Evolutionary conservation across 2,797 vertebrate genomes (phyloP).

Genomic region (Coracias cyanogaster): DNA sequence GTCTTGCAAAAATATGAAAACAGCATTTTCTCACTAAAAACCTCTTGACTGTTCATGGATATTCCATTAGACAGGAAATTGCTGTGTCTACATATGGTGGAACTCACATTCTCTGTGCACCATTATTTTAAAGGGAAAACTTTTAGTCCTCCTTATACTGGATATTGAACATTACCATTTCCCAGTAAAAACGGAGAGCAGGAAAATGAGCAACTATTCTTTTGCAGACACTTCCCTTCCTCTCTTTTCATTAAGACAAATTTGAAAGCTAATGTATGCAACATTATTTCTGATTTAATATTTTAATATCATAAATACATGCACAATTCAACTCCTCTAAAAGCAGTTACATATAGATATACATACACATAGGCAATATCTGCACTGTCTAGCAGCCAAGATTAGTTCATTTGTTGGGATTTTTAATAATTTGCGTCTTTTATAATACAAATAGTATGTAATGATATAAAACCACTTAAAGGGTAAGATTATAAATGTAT

Average conservation of each 20-base stretch:
- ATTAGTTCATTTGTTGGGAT: neutral
- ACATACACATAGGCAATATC: neutral
- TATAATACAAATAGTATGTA: neutral
- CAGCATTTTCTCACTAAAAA: neutral
- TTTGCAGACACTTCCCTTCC: neutral
- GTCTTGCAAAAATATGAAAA: neutral
- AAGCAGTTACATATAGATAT: neutral
- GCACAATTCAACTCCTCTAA: neutral
- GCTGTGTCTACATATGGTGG: neutral
- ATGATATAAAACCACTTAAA: constrained; percentile 46
- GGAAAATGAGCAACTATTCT: neutral
- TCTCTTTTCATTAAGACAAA: neutral
- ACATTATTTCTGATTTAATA: neutral
- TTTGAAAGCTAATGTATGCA: neutral
- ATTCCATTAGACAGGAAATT: neutral
- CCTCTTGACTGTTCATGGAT: neutral
- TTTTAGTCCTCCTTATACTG: neutral
- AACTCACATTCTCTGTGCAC: neutral
- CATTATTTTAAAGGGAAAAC: neutral
- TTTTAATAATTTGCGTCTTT: constrained; percentile 30
- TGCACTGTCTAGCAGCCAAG: neutral
- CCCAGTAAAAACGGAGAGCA: neutral
- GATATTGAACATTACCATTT: neutral
- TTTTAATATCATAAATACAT: neutral
- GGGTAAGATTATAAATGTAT: constrained; percentile 1